phyloP scores from a whole-genome alignment of 2,797 vertebrate species.

The Ammospiza maritima region DNA sequence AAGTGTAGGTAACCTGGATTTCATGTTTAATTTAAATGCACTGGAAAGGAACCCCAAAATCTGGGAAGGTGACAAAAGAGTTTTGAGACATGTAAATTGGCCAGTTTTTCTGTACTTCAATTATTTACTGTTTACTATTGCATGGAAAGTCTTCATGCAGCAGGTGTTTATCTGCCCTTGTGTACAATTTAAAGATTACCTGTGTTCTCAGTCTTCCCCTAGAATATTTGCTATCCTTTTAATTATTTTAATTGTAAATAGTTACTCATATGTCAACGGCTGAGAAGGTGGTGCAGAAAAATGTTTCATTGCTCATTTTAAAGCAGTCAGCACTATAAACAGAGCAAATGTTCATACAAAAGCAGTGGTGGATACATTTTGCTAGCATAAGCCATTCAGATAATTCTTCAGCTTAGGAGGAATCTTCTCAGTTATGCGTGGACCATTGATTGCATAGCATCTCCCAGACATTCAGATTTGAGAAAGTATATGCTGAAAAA shows the following conservation, averaged over 20 bases:
- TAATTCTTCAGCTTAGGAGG: constrained; percentile 67
- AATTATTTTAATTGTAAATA: not conserved
- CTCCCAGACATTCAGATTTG: constrained; percentile 74
- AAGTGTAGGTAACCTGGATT: not conserved
- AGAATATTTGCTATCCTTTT: not conserved
- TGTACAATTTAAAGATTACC: not conserved
- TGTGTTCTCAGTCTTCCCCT: not conserved
- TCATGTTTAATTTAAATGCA: not conserved
- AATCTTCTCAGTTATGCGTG: constrained; percentile 73
- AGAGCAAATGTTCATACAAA: constrained; percentile 55
- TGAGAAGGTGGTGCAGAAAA: constrained; percentile 23
- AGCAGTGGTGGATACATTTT: constrained; percentile 62
- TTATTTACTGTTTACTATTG: constrained; percentile 1
- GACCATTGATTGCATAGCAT: constrained; percentile 73
- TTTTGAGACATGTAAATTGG: not conserved
- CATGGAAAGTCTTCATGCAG: not conserved
- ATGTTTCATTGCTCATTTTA: constrained; percentile 50
- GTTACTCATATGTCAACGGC: not conserved
- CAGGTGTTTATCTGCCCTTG: not conserved
- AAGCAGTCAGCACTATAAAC: constrained; percentile 57
- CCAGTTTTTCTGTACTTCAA: not conserved
- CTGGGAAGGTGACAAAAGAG: not conserved
- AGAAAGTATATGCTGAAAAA: constrained; percentile 76
- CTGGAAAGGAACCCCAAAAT: not conserved
- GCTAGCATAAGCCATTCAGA: constrained; percentile 67